Base-by-base conservation (phyloP, 1,140 invertebrate genomes). In the Drosophila murphyi region DNA sequence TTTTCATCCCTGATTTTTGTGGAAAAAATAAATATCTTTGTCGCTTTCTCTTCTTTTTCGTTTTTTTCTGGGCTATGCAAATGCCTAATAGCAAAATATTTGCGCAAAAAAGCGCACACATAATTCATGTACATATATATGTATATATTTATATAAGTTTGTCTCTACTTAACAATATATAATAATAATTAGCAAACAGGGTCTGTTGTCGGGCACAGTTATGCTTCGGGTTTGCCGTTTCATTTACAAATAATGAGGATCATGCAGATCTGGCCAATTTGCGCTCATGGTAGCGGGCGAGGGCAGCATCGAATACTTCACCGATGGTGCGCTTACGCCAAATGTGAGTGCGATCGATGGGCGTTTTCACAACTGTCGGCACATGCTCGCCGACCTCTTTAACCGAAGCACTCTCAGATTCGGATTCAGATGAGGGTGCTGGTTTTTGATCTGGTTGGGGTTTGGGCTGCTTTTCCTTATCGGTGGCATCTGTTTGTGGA, bases 271-370 rank as follows among this genome's bases (percentile, higher is more conserved):
- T 56, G 3, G 93, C 47, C 89, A 91, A 62, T 94, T 97, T 97
- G 72, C 97, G 94, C 80, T 95, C 94, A 82, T 96, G 96, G 93
- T 97, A 98, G 82, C 96, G 94, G 74, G 96, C 93, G 31, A 96
- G 88, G n/a, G 97, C 97, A 56, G 95, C 95, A 65, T 96, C 95
- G 93, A 97, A 97, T n/a, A 95, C 93, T 54, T 95, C 94, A 2
- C 96, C 97, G 10, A 97, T 95, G 55, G 97, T 98, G 86, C 97
- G 94, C 85, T 98, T 98, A 82, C 95, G 95, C 96, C 96, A 97
- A 78, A 97, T 96, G 75, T 95, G 94, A 54, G 95, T 93, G 91
- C 95, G 96, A 47, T 91, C 86, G 5, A 79, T 51, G 2, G 48
- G 43, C 3, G 75, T 48, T 29, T 62, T 70, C 7, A 64, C 63